phyloP scores from a whole-genome alignment of 2,888 invertebrate genomes.

The Tinea trinotella region DNA sequence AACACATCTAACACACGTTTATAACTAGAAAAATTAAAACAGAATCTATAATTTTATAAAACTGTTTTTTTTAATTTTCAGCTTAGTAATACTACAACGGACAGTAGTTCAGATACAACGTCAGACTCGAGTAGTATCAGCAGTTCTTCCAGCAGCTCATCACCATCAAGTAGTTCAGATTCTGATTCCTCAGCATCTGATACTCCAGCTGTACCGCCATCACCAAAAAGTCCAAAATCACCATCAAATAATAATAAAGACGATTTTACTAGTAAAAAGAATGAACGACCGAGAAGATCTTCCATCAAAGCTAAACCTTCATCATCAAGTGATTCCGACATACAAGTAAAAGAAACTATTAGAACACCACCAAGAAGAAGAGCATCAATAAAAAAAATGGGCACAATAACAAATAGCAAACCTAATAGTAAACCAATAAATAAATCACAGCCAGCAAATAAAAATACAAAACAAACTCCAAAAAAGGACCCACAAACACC shows the following conservation, averaged over 20 bases:
- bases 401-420: constrained; percentile 72
- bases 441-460: constrained; percentile 45
- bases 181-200: constrained; percentile 69
- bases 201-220: constrained; percentile 28
- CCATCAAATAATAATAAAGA: constrained; percentile 42
- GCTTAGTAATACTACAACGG: constrained; percentile 70
- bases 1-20: no score
- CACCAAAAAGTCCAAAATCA: constrained; percentile 27
- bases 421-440: constrained; percentile 60
- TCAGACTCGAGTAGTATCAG: constrained; percentile 80
- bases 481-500: constrained; percentile 46
- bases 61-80: constrained; percentile 32
- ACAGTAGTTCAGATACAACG: constrained; percentile 76
- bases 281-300: constrained; percentile 44
- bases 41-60: no score
- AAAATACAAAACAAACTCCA: constrained; percentile 50
- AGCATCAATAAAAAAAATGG: constrained; percentile 73
- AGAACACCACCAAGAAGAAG: constrained; percentile 61
- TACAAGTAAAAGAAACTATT: constrained; percentile 49
- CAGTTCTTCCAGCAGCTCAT: constrained; percentile 78
- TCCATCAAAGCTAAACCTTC: constrained; percentile 55
- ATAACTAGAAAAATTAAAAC: no score
- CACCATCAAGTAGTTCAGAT: constrained; percentile 79
- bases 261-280: constrained; percentile 43
- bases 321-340: constrained; percentile 76